Base-by-base conservation (phyloP, 23 tunicate species). In the Clavelina lepadiformis region DNA sequence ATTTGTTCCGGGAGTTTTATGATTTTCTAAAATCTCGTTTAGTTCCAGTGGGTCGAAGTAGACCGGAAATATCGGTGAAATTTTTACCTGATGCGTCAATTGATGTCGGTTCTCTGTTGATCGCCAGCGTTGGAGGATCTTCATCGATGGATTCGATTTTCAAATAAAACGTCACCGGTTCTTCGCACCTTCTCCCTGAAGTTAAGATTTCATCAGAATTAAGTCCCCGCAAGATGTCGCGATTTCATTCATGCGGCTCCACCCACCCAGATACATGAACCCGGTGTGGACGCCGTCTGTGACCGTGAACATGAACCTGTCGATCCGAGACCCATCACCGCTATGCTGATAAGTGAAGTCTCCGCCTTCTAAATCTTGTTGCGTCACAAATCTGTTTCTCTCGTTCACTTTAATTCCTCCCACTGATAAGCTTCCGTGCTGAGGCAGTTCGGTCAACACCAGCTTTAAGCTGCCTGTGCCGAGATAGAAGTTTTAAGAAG, bases 281-380 rank as follows among this genome's bases (percentile, higher is more conserved):
- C 82, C 88, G 1, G 69, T 27, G 64, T 89, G 78, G 5, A 77
- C 74, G n/a, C 79, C 68, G 71, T 89, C 97, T 15, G 82, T 63
- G 5, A 89, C 97, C 1, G 72, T 55, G 46, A 89, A 89, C 18
- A 82, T 56, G 58, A 89, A 89, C 21, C 83, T 50, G 33, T 89
- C 97, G 38, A 89, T 89, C 2, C 22, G 50, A 21, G 71, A 41
- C 29, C 35, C 46, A 30, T 63, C 83, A 4, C 83, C 97, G 47
- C 47, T 69, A 57, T 89, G 86, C 22, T 81, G 77, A 51, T 89
- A 89, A 31, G 75, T 58, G 31, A 87, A 77, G 34, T 61, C 51
- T 3, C 60, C 74, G 35, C 51, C 61, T 74, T 79, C 61, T 24
- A 87, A 22, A 32, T 79, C 87, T 1, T 0, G 21, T 25, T 38